Conservation (phyloP, 2,113 vertebrate species). For the Phaethon lepturus region DNA sequence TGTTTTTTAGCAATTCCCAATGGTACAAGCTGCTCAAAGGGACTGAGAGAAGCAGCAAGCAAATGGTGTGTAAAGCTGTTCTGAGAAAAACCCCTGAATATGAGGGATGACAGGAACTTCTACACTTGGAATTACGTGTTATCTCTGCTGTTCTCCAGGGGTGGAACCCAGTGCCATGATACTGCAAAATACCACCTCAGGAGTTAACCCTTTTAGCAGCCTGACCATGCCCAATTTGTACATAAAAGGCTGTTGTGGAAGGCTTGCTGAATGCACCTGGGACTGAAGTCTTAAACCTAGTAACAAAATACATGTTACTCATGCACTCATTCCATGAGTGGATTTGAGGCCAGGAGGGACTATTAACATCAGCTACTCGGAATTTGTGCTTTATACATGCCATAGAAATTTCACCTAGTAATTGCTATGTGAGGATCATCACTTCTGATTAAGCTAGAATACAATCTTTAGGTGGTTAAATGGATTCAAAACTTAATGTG, state of each 20-base stretch:
- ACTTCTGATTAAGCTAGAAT: background rate
- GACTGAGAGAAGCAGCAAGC: background rate
- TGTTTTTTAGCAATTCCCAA: background rate
- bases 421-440: background rate
- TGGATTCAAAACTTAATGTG: background rate
- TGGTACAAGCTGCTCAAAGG: background rate
- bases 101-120: background rate
- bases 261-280: background rate
- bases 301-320: background rate
- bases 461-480: background rate
- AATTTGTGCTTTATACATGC: background rate
- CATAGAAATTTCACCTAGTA: background rate
- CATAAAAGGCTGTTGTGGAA: background rate
- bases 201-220: background rate
- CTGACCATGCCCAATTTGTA: background rate
- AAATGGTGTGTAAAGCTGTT: background rate
- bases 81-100: background rate
- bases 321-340: accelerated
- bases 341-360: background rate
- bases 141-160: background rate
- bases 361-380: background rate
- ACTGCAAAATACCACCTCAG: background rate
- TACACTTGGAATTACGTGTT: background rate
- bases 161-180: background rate
- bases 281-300: background rate